These are phyloP conservation scores for Andrena bicolor DNA, from an alignment of 2,888 invertebrate genomes.

Conservation along the genomic window DNA sequence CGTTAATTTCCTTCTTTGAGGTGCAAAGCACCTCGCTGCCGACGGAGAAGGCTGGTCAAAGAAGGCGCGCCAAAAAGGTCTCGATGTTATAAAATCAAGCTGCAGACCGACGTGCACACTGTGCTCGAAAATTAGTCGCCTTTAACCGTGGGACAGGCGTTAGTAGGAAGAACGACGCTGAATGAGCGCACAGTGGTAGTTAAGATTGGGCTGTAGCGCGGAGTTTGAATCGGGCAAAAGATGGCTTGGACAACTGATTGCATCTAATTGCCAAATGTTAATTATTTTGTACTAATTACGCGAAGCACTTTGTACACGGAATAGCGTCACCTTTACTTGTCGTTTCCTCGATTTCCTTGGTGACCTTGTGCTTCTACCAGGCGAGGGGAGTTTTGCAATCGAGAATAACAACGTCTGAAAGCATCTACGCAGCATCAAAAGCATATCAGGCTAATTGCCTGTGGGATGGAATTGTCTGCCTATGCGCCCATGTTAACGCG, in stretches of 20 bases:
- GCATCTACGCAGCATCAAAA: background rate
- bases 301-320: slow-evolving; percentile 33
- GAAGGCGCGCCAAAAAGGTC: background rate
- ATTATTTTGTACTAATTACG: slow-evolving; percentile 65
- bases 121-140: slow-evolving; percentile 17
- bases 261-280: slow-evolving; percentile 51
- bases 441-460: background rate
- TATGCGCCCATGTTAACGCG: background rate
- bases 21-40: background rate
- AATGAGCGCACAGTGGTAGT: background rate
- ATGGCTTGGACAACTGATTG: background rate
- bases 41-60: background rate
- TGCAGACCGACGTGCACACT: background rate
- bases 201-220: background rate
- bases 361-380: background rate
- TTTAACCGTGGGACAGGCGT: background rate
- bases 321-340: background rate
- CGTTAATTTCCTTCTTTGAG: slow-evolving; percentile 29
- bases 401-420: slow-evolving; percentile 32
- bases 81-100: slow-evolving; percentile 5
- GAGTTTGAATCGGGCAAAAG: slow-evolving; percentile 14
- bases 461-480: too few relatives aligned
- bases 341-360: slow-evolving; percentile 13
- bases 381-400: slow-evolving; percentile 26
- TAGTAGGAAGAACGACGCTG: background rate